phyloP scores from a whole-genome alignment of 2,888 invertebrate species.

The Dugesia japonica region DNA sequence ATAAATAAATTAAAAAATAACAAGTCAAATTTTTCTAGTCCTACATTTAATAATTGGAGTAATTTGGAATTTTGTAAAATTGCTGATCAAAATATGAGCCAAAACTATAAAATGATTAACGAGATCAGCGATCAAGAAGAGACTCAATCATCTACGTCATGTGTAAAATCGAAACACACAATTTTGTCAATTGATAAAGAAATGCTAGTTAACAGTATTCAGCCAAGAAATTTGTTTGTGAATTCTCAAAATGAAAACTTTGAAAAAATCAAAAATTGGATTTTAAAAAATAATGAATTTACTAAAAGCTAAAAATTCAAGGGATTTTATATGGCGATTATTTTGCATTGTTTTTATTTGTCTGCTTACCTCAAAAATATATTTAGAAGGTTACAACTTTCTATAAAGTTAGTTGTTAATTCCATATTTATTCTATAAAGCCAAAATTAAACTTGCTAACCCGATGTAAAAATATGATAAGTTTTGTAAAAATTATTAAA shows the following conservation, averaged over 20 bases:
- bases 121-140: not conserved
- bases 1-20: not conserved
- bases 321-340: slow-evolving; percentile 1
- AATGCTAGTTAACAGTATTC: not conserved
- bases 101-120: not conserved
- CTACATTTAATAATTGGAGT: not conserved
- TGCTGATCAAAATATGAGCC: not conserved
- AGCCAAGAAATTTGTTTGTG: not conserved
- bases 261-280: slow-evolving; percentile 1
- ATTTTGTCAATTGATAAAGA: not conserved
- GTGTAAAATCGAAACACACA: too few species aligned
- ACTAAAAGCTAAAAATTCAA: not conserved
- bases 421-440: not conserved
- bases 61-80: not conserved
- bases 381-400: slow-evolving; percentile 16
- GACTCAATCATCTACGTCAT: not conserved
- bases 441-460: not conserved
- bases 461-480: not conserved
- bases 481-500: not conserved
- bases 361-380: slow-evolving; percentile 10
- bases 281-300: not conserved
- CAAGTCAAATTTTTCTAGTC: not conserved
- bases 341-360: slow-evolving; percentile 2
- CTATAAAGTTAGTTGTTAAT: not conserved
- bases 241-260: not conserved